Evolutionary conservation across 2,797 vertebrate genomes (phyloP), one percentile per base, ranked within the genome.

Genomic region (Cygnus olor): DNA sequence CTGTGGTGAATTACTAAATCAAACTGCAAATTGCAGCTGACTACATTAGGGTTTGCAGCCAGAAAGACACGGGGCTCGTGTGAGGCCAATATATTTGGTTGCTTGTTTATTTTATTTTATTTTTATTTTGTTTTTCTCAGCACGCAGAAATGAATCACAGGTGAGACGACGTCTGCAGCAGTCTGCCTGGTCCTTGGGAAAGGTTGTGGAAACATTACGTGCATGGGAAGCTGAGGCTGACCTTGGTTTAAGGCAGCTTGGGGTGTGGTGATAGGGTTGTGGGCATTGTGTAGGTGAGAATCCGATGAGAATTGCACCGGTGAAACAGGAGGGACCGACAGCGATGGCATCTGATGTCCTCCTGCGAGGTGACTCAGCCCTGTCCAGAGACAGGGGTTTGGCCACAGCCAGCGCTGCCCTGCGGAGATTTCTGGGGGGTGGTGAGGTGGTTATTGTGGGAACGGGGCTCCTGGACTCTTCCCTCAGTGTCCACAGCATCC

Each of bases 141-240:
- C 51, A 36, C 1, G 0, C 71, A 60, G 47, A 58, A 34, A 8
- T 7, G 28, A 60, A 34, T 87, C 57, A 21, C 1, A 0, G 51
- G 60, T 6, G 36, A 66, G 56, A 34, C 1, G 3, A 21, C 15
- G 28, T 27, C 63, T 24, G 44, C 6, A 51, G 74, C 42, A 21
- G 11, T 45, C 61, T 27, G 61, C 28, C 54, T 19, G 42, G 20
- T n/a, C 11, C 45, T 34, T 20, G 74, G 58, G 14, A 66, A 74
- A 64, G 34, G 51, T 5, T 32, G 10, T 6, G 0, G 3, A 24
- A 74, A 64, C 0, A 0, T 30, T 1, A 0, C 1, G 28, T 3
- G 6, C 5, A 0, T 8, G 44, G 34, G 71, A 85, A 54, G 24
- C 12, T 19, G 5, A 21, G 61, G 49, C 54, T 88, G 80, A 56